A percentile compares a stretch with the other conserved stretches of the same genome.
Evolutionary conservation across 2,888 invertebrate genomes (phyloP).

Genomic region (Amphipyra berbera): DNA sequence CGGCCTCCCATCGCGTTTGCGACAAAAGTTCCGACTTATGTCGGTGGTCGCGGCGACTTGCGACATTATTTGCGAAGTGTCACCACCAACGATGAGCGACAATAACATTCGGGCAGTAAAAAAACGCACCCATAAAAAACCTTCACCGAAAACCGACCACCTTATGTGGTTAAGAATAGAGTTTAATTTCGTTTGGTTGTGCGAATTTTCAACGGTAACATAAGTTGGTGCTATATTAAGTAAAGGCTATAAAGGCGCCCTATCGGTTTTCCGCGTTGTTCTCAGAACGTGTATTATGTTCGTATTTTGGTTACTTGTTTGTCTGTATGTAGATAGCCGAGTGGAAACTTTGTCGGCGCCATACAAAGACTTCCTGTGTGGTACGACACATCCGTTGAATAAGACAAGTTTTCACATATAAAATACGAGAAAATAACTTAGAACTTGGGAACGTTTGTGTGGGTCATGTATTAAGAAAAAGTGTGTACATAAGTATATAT

Average conservation of each 20-base stretch:
- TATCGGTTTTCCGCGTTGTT: slow-evolving; percentile 84
- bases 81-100: slow-evolving; percentile 76
- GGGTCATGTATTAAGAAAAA: no score
- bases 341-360: slow-evolving; percentile 75
- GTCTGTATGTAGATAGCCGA: slow-evolving; percentile 66
- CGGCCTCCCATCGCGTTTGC: slow-evolving; percentile 59
- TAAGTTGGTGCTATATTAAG: slow-evolving; percentile 57
- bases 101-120: slow-evolving; percentile 64
- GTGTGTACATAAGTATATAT: no score
- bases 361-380: slow-evolving; percentile 83
- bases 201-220: slow-evolving; percentile 32
- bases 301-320: slow-evolving; percentile 76
- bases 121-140: slow-evolving; percentile 30
- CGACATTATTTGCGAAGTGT: slow-evolving; percentile 79
- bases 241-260: slow-evolving; percentile 77
- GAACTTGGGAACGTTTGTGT: slow-evolving; percentile 4
- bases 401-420: slow-evolving; percentile 54
- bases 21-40: slow-evolving; percentile 71
- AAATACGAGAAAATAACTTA: slow-evolving; percentile 43
- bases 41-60: slow-evolving; percentile 66
- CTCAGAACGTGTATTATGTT: slow-evolving; percentile 78
- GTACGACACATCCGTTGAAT: slow-evolving; percentile 53
- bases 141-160: not conserved
- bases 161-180: slow-evolving; percentile 32
- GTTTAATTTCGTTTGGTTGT: slow-evolving; percentile 37